phyloP scores from a whole-genome alignment of 2,113 vertebrate species.

The Poecile atricapillus region DNA sequence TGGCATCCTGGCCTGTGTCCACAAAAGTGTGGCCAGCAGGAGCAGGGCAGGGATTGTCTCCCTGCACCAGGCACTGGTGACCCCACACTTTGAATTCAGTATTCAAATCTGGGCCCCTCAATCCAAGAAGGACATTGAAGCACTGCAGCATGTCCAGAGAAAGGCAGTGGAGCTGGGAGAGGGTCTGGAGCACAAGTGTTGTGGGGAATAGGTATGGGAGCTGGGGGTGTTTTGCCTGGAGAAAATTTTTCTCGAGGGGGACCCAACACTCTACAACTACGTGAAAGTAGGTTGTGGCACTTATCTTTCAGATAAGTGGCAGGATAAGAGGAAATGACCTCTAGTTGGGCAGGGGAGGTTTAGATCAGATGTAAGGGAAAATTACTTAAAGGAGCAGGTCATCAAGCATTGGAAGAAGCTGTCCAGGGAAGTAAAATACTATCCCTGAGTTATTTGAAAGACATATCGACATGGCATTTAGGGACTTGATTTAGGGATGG shows the following conservation, averaged over 20 bases:
- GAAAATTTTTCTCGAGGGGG: background rate
- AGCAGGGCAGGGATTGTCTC: background rate
- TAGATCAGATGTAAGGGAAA: background rate
- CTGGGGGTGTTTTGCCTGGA: background rate
- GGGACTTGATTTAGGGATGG: background rate
- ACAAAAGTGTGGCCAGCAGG: background rate
- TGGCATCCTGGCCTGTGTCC: background rate
- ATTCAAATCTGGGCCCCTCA: background rate
- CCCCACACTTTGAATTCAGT: fast-evolving
- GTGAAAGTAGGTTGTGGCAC: background rate
- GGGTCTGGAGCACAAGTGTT: background rate
- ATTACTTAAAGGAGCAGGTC: background rate
- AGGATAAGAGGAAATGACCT: background rate
- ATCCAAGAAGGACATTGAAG: background rate
- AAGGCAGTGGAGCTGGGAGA: background rate
- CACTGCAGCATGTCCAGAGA: background rate
- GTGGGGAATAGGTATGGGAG: background rate
- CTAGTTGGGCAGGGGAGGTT: background rate
- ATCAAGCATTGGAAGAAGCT: background rate
- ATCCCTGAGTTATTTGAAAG: background rate
- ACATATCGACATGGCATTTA: fast-evolving
- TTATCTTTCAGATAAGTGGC: background rate
- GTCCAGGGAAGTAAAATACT: background rate
- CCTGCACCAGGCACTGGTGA: background rate
- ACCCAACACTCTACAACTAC: background rate